Evolutionary conservation across 2,113 vertebrate genomes (phyloP), one percentile per base, ranked within the genome.

Genomic region (Lucifuga dentata): DNA sequence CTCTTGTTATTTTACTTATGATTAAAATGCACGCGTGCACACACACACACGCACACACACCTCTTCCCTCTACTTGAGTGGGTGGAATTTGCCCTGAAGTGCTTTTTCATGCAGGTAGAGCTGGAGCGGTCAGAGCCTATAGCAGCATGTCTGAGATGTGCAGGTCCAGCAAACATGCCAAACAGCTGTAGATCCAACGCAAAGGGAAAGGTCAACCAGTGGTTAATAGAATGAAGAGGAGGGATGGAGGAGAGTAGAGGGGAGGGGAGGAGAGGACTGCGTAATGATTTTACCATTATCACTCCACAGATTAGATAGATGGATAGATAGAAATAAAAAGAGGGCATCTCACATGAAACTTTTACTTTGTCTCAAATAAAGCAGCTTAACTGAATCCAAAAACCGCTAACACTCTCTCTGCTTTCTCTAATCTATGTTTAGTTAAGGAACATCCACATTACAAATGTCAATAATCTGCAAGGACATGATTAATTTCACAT

Each of bases 351-450:
- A 51, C 43, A 61, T 68, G 21, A 81, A 85, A 33, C 60, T 80
- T 84, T 76, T 58, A 79, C 86, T 73, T 66, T 3, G 53, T 67
- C 15, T 58, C 45, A 68, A 74, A 82, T 80, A 88, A 89, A 89
- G 78, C 83, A 85, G 77, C 80, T 90, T 87, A 89, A 35, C 69
- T 48, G 78, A 86, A 85, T 85, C 86, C 78, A 5, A 3, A 69
- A 80, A 78, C 66, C 53, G 7, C 68, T 71, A 79, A 79, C 55
- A 78, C 60, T 51, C 58, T 24, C n/a, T 12, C 72, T 63, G 52
- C 60, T 57, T 48, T n/a, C 12, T 82, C 61, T 81, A 83, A 83
- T 86, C 83, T 69, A 81, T 20, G 6, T 73, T 71, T 44, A 55
- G 63, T 82, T 78, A 61, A 81, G 39, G 58, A 60, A 76, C 55